phyloP scores from a whole-genome alignment of 2,113 vertebrate species.

The Conger conger region DNA sequence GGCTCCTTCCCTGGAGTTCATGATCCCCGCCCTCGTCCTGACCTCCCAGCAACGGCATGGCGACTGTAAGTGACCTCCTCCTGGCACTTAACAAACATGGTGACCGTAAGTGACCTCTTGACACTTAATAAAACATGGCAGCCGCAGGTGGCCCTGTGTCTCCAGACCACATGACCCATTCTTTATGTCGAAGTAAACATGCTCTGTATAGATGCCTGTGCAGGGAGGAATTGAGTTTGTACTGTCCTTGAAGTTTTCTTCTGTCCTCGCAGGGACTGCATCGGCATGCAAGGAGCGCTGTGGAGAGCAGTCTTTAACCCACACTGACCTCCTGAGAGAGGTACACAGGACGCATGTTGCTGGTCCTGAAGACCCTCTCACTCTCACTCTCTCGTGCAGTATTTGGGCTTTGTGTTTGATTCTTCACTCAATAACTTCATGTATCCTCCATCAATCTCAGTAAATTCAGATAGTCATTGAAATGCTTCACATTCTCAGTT shows the following conservation, averaged over 20 bases:
- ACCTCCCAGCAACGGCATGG: slow-evolving; percentile 54
- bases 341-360: slow-evolving; percentile 16
- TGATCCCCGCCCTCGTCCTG: slow-evolving; percentile 74
- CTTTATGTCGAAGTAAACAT: neutral
- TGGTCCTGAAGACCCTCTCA: slow-evolving; percentile 14
- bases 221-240: neutral
- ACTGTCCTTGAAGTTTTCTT: neutral
- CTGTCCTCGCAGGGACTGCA: slow-evolving; percentile 1
- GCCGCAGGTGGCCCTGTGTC: neutral
- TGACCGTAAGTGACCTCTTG: neutral
- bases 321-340: slow-evolving; percentile 25
- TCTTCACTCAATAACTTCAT: neutral
- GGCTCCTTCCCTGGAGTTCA: slow-evolving; percentile 77
- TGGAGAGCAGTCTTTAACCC: slow-evolving; percentile 2
- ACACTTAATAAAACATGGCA: neutral
- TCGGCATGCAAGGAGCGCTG: slow-evolving; percentile 1
- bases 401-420: neutral
- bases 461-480: neutral
- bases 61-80: slow-evolving; percentile 57
- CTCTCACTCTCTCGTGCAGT: neutral
- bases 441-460: neutral
- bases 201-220: neutral
- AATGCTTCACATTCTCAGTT: neutral
- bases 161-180: neutral
- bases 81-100: neutral